Evolutionary conservation across 1,140 invertebrate species (phyloP).

Genomic region (Paramacrobiotus metropolitanus): DNA sequence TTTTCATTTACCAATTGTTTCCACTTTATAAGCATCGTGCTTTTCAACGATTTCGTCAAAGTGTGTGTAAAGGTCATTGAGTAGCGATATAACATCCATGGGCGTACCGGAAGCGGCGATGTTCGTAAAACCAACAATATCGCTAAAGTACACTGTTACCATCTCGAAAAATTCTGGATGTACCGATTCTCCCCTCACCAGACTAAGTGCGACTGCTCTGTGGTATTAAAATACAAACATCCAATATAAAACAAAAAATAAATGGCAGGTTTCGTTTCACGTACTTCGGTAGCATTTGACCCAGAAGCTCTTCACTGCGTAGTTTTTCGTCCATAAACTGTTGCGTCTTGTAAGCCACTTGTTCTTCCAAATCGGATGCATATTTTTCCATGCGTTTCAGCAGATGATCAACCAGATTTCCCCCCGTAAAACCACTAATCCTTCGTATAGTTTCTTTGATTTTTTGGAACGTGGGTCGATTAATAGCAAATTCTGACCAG

Average conservation of each 20-base stretch:
- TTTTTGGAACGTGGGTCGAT: neutral
- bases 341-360: constrained; percentile 48
- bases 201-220: neutral
- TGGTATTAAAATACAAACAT: too few relatives aligned
- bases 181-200: neutral
- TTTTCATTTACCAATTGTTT: constrained; percentile 22
- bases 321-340: constrained; percentile 84
- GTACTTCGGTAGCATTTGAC: constrained; percentile 76
- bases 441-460: neutral
- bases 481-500: neutral
- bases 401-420: constrained; percentile 61
- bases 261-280: too few relatives aligned
- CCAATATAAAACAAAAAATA: constrained; percentile 14
- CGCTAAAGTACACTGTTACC: constrained; percentile 55
- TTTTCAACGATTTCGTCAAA: constrained; percentile 22
- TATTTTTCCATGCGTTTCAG: constrained; percentile 62
- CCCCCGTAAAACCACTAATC: constrained; percentile 15
- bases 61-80: constrained; percentile 22
- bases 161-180: constrained; percentile 30
- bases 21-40: constrained; percentile 23
- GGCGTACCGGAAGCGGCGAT: constrained; percentile 43
- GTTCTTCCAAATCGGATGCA: constrained; percentile 54
- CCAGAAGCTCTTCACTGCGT: constrained; percentile 66
- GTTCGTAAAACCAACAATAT: constrained; percentile 53
- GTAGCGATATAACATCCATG: constrained; percentile 24